A percentile compares a stretch with the other conserved stretches of the same genome.
These are phyloP conservation scores for Meganola albula DNA, from an alignment of 2,888 invertebrate species.

Conservation along the genomic window DNA sequence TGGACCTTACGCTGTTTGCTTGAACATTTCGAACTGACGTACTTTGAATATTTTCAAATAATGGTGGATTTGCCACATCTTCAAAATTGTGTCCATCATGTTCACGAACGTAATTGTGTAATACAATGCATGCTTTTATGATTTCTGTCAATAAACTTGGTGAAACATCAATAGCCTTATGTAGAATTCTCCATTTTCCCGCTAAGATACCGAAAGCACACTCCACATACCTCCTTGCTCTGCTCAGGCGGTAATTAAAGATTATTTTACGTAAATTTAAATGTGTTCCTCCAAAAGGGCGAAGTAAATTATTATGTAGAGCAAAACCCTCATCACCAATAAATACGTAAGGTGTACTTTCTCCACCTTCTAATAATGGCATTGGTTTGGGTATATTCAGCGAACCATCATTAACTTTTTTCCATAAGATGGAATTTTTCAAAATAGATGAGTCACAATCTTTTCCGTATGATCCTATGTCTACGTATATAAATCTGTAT, in stretches of 20 bases:
- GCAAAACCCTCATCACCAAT: slow-evolving; percentile 20
- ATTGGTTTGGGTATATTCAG: slow-evolving; percentile 22
- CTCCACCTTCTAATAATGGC: slow-evolving; percentile 21
- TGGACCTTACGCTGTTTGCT: slow-evolving; percentile 24
- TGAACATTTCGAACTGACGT: slow-evolving; percentile 24
- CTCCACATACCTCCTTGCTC: slow-evolving; percentile 18
- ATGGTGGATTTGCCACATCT: slow-evolving; percentile 25
- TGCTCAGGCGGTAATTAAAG: slow-evolving; percentile 20
- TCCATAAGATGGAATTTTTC: slow-evolving; percentile 19
- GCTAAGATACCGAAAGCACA: slow-evolving; percentile 23
- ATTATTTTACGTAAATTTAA: slow-evolving; percentile 18
- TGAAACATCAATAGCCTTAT: slow-evolving; percentile 24
- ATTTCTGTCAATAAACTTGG: slow-evolving; percentile 18
- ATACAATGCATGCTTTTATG: slow-evolving; percentile 13
- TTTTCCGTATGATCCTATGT: slow-evolving; percentile 20
- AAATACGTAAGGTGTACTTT: slow-evolving; percentile 16
- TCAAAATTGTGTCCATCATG: slow-evolving; percentile 26
- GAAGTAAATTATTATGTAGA: slow-evolving; percentile 20
- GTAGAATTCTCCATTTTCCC: slow-evolving; percentile 22
- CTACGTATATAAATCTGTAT: slow-evolving; percentile 23
- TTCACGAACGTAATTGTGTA: slow-evolving; percentile 27
- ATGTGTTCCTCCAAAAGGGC: slow-evolving; percentile 21
- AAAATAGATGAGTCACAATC: slow-evolving; percentile 12
- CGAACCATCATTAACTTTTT: slow-evolving; percentile 16
- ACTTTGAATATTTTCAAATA: slow-evolving; percentile 28